Conservation (phyloP, 2,797 vertebrate genomes). For the Danio kyathit region DNA sequence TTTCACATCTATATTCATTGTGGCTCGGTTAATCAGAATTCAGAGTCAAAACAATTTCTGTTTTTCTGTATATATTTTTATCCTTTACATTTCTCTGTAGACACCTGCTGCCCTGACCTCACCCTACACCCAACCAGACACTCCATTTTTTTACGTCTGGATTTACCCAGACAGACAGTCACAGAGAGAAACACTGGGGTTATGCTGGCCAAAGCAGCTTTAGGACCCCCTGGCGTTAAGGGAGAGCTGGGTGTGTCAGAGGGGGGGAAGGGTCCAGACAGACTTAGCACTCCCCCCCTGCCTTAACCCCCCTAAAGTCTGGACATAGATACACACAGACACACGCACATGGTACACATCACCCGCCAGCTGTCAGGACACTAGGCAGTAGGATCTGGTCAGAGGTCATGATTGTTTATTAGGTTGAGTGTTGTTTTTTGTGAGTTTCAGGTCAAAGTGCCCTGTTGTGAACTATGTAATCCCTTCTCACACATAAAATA, state of each 20-base stretch:
- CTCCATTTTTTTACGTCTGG: background rate
- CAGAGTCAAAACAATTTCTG: background rate
- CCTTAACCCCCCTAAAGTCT: conserved; percentile 34
- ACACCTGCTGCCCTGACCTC: conserved; percentile 19
- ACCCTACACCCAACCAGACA: conserved; percentile 6
- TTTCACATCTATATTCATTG: background rate
- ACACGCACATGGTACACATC: conserved; percentile 33
- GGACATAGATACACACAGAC: conserved; percentile 37
- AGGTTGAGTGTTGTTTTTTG: conserved; percentile 41
- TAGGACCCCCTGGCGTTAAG: conserved; percentile 52
- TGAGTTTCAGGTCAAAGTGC: conserved; percentile 44
- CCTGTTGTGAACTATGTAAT: conserved; percentile 17
- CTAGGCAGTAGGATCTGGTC: conserved; percentile 48
- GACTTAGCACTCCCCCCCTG: conserved; percentile 55
- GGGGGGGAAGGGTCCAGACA: conserved; percentile 61
- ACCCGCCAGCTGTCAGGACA: conserved; percentile 42
- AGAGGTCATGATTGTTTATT: conserved; percentile 52
- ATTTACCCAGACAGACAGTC: conserved; percentile 1
- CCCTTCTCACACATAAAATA: conserved; percentile 32
- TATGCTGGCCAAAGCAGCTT: conserved; percentile 54
- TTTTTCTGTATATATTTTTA: background rate
- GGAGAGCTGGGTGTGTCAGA: conserved; percentile 47
- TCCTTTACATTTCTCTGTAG: conserved; percentile 10
- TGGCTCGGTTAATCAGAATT: background rate
- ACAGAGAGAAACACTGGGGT: conserved; percentile 11